Evolutionary conservation across 2,113 vertebrate species (phyloP).

Genomic region (Ophthalmolycus amberensis): DNA sequence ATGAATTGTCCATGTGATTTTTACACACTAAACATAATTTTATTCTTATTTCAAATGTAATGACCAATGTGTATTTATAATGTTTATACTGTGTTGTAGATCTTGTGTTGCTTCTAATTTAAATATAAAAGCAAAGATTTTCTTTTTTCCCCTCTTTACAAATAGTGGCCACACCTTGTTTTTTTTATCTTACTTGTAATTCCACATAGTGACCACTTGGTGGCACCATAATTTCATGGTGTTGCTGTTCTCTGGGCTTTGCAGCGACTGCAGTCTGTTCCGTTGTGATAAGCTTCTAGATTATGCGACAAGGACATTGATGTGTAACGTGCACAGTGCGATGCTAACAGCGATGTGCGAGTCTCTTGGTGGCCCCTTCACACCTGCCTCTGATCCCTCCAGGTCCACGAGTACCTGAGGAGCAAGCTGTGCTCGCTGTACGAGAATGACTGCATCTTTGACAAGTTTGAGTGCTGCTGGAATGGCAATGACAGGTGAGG

Average conservation of each 20-base stretch:
- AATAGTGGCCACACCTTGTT: slow-evolving; percentile 28
- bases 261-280: neutral
- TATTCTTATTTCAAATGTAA: neutral
- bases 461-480: slow-evolving; percentile 88
- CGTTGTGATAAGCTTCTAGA: neutral
- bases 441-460: slow-evolving; percentile 87
- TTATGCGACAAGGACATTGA: neutral
- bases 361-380: neutral
- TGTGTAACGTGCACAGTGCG: neutral
- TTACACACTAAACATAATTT: neutral
- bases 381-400: neutral
- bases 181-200: neutral
- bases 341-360: neutral
- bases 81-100: neutral
- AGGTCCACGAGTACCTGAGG: slow-evolving; percentile 87
- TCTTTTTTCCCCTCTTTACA: neutral
- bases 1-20: neutral
- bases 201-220: slow-evolving; percentile 46
- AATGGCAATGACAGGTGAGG: slow-evolving; percentile 85
- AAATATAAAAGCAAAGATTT: neutral
- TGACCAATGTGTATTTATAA: neutral
- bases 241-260: neutral
- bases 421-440: slow-evolving; percentile 87
- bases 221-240: neutral
- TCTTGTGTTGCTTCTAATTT: neutral